These are phyloP conservation scores for Archips crataeganus DNA, from an alignment of 2,888 invertebrate genomes.

Conservation along the genomic window DNA sequence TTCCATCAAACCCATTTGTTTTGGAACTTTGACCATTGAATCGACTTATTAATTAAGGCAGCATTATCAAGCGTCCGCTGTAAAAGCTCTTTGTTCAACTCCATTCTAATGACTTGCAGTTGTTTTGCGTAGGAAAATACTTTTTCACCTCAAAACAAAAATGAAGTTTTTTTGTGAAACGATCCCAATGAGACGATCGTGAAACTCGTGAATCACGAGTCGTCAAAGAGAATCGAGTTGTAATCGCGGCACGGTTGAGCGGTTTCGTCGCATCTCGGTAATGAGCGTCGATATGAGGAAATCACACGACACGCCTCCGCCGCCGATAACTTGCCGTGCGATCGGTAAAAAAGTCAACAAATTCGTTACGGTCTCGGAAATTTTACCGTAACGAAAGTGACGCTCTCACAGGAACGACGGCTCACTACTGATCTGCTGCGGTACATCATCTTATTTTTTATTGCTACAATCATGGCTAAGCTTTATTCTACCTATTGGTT, in stretches of 20 bases:
- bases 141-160: conserved; percentile 8
- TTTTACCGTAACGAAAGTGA: conserved; percentile 58
- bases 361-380: conserved; percentile 59
- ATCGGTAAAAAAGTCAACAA: conserved; percentile 68
- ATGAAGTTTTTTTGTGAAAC: conserved; percentile 42
- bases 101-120: conserved; percentile 14
- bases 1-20: conserved; percentile 7
- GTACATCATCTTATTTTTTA: conserved; percentile 15
- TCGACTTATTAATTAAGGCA: conserved; percentile 5
- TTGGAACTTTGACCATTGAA: conserved; percentile 9
- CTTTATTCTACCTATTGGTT: conserved; percentile 1
- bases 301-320: conserved; percentile 61
- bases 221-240: conserved; percentile 74
- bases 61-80: conserved; percentile 10
- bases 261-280: conserved; percentile 62
- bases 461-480: neutral
- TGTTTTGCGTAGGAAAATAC: neutral
- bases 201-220: conserved; percentile 79
- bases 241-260: conserved; percentile 71
- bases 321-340: conserved; percentile 60
- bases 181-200: conserved; percentile 67
- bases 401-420: conserved; percentile 40
- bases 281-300: conserved; percentile 71
- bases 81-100: conserved; percentile 8
- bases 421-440: conserved; percentile 26